A percentile compares a stretch with the other conserved stretches of the same genome.
These are phyloP conservation scores for Hydra vulgaris DNA, from an alignment of 30 jellyfish, hydroid and myxozoan species.

Conservation along the genomic window DNA sequence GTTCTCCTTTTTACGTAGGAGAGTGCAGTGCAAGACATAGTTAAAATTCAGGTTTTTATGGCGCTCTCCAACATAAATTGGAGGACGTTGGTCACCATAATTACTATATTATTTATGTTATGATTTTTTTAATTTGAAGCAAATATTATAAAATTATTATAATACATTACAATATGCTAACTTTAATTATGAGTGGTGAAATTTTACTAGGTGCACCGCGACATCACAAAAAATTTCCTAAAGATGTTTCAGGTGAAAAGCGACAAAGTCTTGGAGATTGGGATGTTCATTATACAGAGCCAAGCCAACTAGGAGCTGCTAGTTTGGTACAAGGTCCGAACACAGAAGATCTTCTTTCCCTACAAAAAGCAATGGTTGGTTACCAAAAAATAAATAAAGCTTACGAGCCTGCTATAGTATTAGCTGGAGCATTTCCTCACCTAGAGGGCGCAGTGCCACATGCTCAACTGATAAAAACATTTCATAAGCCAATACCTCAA, in stretches of 20 bases:
- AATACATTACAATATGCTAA: too few relatives aligned
- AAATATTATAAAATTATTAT: too few relatives aligned
- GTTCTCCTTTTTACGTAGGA: too few relatives aligned
- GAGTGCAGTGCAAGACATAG: too few relatives aligned
- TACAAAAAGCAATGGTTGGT: slow-evolving; percentile 26
- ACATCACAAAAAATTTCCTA: slow-evolving; percentile 10
- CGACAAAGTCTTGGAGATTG: slow-evolving; percentile 27
- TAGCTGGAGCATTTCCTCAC: slow-evolving; percentile 7
- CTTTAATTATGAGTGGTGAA: background rate
- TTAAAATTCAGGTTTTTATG: too few relatives aligned
- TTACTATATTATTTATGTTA: too few relatives aligned
- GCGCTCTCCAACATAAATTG: too few relatives aligned
- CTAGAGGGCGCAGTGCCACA: slow-evolving; percentile 9
- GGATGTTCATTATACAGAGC: slow-evolving; percentile 36
- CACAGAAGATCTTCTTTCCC: slow-evolving; percentile 16
- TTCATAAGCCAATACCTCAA: slow-evolving; percentile 23
- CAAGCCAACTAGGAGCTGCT: slow-evolving; percentile 10
- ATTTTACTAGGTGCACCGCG: slow-evolving; percentile 18
- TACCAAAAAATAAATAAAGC: slow-evolving; percentile 25
- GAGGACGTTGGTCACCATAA: too few relatives aligned
- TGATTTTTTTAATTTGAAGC: too few relatives aligned
- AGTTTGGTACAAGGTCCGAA: slow-evolving; percentile 28
- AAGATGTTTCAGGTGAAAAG: slow-evolving; percentile 26
- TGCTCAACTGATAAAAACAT: slow-evolving; percentile 1
- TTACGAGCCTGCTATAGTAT: slow-evolving; percentile 25